Base-by-base conservation (phyloP, 2,113 vertebrate genomes). In the Mormyrus lacerda region DNA sequence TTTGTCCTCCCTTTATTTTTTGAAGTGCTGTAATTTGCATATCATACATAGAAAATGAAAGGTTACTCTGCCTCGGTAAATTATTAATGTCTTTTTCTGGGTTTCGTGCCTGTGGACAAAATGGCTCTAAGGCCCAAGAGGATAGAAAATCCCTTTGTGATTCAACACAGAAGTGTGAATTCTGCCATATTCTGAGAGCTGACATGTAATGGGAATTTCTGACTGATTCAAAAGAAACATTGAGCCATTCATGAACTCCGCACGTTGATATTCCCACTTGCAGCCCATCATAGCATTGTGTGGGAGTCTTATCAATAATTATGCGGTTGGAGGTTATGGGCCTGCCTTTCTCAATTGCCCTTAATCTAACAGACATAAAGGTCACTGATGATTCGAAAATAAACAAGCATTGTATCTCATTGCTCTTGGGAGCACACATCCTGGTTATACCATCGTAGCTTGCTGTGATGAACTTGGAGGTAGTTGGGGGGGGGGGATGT, bases 1-100 rank as follows among this genome's bases (percentile, higher is more conserved):
- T 89, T 83, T 89, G 35, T 55, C 48, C 39, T 48, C 39, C 2
- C 7, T 21, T 45, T 87, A 73, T 73, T 86, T 61, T 48, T 39
- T 44, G 50, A 87, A 58, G 47, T 86, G 44, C 85, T 89, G 6
- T 87, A 86, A 87, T 89, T 45, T 86, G 15, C 11, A 87, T 50
- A 73, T 85, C 27, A 24, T 86, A 35, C n/a, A 53, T 31, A 55
- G 35, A 61, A 35, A 87, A 61, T 61, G 27, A 79, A 79, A 61
- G n/a, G 13, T 87, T 39, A 44, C 82, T 11, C 82, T 84, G 82
- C 21, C 13, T 35, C 48, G 7, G 50, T 89, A 21, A 58, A 61
- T 84, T 53, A 84, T 89, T 84, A n/a, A 61, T 85, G 48, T 58
- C 55, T 84, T n/a, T 58, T 85, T 65, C 24, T 65, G 24, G 17